These are phyloP conservation scores for Euphydryas editha DNA, from an alignment of 2,888 invertebrate species.

Conservation along the genomic window DNA sequence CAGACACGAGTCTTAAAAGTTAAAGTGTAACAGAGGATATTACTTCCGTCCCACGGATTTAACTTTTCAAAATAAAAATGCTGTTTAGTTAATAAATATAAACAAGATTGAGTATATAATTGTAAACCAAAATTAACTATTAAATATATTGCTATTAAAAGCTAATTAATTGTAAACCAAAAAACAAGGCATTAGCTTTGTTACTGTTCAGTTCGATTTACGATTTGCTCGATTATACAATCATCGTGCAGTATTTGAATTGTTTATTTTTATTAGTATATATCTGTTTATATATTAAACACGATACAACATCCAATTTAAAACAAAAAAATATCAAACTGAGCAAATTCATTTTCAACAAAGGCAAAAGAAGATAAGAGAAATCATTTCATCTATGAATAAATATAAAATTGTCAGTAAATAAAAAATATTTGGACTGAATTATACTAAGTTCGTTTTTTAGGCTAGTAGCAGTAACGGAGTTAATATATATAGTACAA, in stretches of 20 bases:
- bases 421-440: slow-evolving; percentile 18
- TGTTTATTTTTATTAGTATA: not conserved
- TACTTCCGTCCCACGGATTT: too few relatives aligned
- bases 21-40: not conserved
- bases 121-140: too few relatives aligned
- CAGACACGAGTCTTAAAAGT: too few relatives aligned
- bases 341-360: not conserved
- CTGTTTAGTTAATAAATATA: too few relatives aligned
- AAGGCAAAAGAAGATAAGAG: too few relatives aligned
- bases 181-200: too few relatives aligned
- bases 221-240: not conserved
- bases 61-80: too few relatives aligned
- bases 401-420: not conserved
- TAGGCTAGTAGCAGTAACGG: slow-evolving; percentile 32
- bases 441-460: slow-evolving; percentile 8
- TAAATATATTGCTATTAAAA: too few relatives aligned
- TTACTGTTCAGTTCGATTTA: slow-evolving; percentile 11
- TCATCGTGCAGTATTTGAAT: not conserved
- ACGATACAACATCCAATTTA: not conserved
- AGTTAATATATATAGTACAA: not conserved
- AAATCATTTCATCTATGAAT: not conserved
- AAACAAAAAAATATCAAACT: slow-evolving; percentile 1
- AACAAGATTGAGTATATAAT: not conserved
- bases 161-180: too few relatives aligned
- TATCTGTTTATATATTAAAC: not conserved